Evolutionary conservation across 2,797 vertebrate species (phyloP), one percentile per base, ranked within the genome.

Genomic region (Pelodytes ibericus): DNA sequence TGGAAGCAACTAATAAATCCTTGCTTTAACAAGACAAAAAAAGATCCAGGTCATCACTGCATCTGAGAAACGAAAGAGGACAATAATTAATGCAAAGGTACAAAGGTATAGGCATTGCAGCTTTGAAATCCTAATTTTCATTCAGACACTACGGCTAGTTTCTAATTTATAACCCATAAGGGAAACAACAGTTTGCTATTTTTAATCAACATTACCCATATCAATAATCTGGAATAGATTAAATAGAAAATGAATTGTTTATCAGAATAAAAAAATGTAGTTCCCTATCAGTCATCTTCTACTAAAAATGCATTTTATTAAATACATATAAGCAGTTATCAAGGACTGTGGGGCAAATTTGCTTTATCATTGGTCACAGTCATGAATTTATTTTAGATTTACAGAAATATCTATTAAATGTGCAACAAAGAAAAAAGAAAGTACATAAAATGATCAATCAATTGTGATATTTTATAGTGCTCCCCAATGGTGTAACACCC

Each of bases 11-110:
- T 67, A 85, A 80, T 82, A 83, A 77, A 79, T 80, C 49, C 49
- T 62, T 82, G 77, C 29, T 73, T 20, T 63, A 72, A 82, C 51
- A 80, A 83, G 80, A 80, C 73, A 81, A 77, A 57, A n/a, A n/a
- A 59, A 33, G 49, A 29, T 24, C 24, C 30, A 39, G 74, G 59
- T 75, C 58, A 75, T 62, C 44, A n/a, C 29, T 41, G 66, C 41
- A 75, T 70, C 74, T 56, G 36, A 70, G 41, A 25, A 69, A 70
- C 44, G 53, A 44, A 53, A 71, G 47, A 71, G 24, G 30, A 49
- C 22, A 71, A 57, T 71, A 57, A 63, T 63, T 63, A 70, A 63
- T 63, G 74, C 39, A 63, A 39, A 41, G 67, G 33, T 71, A 44
- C 2, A 39, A 22, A 13, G 13, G 51, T 9, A 59, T 30, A 4